Base-by-base conservation (phyloP, 2,797 vertebrate genomes). In the Brachyrhaphis roseni region DNA sequence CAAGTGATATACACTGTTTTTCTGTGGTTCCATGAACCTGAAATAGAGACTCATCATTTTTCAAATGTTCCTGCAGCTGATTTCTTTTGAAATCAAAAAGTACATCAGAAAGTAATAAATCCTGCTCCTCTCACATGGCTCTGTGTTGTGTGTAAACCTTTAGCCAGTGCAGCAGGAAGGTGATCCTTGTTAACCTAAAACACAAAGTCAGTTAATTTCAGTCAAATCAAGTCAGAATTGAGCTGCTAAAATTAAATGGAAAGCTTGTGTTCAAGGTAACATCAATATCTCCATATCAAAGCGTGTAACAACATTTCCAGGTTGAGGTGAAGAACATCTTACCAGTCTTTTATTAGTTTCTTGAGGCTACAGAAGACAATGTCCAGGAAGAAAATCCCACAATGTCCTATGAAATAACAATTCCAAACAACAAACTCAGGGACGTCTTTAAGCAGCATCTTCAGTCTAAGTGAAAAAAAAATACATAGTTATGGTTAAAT, bases 271-370 rank as follows among this genome's bases (percentile, higher is more conserved):
- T 64, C 3, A 1, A 10, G 8, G 62, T 39, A 75, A 43, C 18
- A 49, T 11, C 16, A 41, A 76, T 8, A 12, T 64, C 0, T n/a
- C 15, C 55, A 53, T 64, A 18, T 55, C 1, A 57, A 77, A 55
- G 12, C 26, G 77, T 34, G 2, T 49, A 66, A 34, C 5, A 78
- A 18, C 20, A 3, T 75, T 51, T 66, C 1, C 0, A 76, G 28
- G 20, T 20, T 57, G 45, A 59, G 2, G 5, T 12, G 36, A 8
- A 28, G 28, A 62, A 7, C 26, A 47, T 76, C 86, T 89, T 82
- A 95, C 95, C 90, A 85, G 72, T 94, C 81, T 0, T 71, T 39
- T 4, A 93, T 36, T 46, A 92, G 86, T 86, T 88, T 94, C 34
- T 79, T 81, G 31, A 94, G 0, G 70, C 41, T 94, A 34, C n/a